Percentiles rank a stretch among this genome's conserved stretches.
Evolutionary conservation across 1,140 invertebrate genomes (phyloP).

Genomic region (Platyscapa corneri): DNA sequence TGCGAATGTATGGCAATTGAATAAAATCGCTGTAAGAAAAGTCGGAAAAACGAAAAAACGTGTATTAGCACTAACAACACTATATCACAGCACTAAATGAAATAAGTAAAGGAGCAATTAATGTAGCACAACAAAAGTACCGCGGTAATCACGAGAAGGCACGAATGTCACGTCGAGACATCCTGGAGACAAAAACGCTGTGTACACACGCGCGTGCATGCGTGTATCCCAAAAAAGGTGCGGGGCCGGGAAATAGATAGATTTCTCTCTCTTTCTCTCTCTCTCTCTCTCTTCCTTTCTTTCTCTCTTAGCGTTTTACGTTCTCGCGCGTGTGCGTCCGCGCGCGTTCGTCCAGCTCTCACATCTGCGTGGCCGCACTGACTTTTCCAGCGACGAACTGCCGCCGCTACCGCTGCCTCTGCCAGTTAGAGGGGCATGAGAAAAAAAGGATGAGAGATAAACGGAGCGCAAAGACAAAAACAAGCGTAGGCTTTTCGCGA

Average conservation of each 20-base stretch:
- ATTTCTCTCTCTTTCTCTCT: neutral
- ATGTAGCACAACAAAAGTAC: neutral
- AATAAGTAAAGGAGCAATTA: neutral
- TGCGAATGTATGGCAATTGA: no score
- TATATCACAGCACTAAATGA: conserved; percentile 13
- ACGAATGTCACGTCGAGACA: neutral
- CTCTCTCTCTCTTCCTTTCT: neutral
- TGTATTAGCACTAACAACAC: neutral
- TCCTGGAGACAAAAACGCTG: neutral
- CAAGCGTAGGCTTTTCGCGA: neutral
- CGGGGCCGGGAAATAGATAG: conserved; percentile 19
- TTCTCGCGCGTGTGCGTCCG: conserved; percentile 5
- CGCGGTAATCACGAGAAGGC: neutral
- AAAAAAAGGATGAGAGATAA: conserved; percentile 16
- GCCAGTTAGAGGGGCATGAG: neutral
- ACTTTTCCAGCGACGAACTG: conserved; percentile 30
- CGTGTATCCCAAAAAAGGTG: conserved; percentile 42
- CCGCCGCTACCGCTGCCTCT: neutral
- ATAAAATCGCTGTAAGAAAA: neutral
- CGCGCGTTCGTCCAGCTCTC: conserved; percentile 22
- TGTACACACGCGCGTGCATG: neutral
- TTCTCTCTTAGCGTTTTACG: neutral
- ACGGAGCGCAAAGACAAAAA: neutral
- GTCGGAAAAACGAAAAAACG: neutral
- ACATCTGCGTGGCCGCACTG: conserved; percentile 23